These are phyloP conservation scores for Aegithalos caudatus DNA, from an alignment of 2,113 vertebrate species.

Conservation along the genomic window DNA sequence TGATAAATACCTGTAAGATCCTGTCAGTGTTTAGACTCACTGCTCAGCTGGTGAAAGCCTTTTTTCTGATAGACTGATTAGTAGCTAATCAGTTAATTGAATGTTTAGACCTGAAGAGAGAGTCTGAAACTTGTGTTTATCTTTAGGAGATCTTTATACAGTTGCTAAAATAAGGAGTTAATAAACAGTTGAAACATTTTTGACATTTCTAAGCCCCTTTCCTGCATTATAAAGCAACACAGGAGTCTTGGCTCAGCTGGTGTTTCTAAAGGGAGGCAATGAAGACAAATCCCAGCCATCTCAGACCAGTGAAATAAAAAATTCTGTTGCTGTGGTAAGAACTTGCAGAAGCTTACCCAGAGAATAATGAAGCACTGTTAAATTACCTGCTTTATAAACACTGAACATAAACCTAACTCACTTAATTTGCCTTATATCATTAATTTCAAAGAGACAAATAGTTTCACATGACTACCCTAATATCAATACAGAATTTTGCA, in stretches of 20 bases:
- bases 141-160: neutral
- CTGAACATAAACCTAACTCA: neutral
- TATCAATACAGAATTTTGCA: neutral
- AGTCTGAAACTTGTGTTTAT: neutral
- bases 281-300: neutral
- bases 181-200: neutral
- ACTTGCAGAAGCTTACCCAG: neutral
- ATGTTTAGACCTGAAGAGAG: neutral
- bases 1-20: neutral
- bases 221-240: neutral
- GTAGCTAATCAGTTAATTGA: neutral
- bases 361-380: neutral
- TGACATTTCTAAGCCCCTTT: neutral
- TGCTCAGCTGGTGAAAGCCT: neutral
- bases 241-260: neutral
- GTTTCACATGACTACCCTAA: neutral
- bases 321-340: neutral
- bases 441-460: neutral
- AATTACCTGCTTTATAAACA: neutral
- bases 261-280: neutral
- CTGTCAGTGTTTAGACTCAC: neutral
- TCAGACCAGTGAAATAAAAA: neutral
- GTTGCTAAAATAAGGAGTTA: neutral
- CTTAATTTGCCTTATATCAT: neutral
- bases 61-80: neutral